Percentiles rank a stretch among this genome's conserved stretches.
Evolutionary conservation across 2,113 vertebrate genomes (phyloP).

Genomic region (Macheiramphus alcinus): DNA sequence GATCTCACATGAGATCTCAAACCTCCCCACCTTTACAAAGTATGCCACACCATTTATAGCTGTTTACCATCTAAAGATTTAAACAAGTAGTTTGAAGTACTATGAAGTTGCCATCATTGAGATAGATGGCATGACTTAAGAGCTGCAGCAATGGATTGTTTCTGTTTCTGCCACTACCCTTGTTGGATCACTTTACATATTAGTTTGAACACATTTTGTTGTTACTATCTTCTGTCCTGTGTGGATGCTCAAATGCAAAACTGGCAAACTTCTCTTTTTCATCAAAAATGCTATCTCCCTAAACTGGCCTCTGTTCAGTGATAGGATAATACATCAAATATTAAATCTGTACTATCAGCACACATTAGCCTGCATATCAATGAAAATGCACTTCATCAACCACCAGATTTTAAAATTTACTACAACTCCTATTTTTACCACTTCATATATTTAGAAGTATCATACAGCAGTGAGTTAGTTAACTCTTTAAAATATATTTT

Average conservation of each 20-base stretch:
- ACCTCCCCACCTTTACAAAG: background rate
- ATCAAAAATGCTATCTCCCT: background rate
- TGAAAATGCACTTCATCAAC: background rate
- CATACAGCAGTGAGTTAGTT: background rate
- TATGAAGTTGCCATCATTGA: background rate
- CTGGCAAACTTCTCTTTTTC: background rate
- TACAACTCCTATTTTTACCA: background rate
- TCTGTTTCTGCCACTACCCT: background rate
- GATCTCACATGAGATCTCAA: background rate
- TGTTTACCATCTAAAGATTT: background rate
- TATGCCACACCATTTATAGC: background rate
- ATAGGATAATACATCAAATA: background rate
- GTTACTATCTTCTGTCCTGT: background rate
- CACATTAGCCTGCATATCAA: background rate
- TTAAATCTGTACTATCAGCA: background rate
- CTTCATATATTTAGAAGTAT: background rate
- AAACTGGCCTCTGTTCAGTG: background rate
- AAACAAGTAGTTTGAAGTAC: background rate
- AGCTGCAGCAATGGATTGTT: background rate
- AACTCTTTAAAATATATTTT: background rate
- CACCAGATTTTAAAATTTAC: background rate
- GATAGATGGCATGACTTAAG: accelerated
- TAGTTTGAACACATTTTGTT: too few species aligned
- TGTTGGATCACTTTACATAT: background rate
- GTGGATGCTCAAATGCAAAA: background rate